A percentile compares a stretch with the other conserved stretches of the same genome.
Conservation (phyloP, 2,888 invertebrate genomes). For the Tachina lurida region DNA sequence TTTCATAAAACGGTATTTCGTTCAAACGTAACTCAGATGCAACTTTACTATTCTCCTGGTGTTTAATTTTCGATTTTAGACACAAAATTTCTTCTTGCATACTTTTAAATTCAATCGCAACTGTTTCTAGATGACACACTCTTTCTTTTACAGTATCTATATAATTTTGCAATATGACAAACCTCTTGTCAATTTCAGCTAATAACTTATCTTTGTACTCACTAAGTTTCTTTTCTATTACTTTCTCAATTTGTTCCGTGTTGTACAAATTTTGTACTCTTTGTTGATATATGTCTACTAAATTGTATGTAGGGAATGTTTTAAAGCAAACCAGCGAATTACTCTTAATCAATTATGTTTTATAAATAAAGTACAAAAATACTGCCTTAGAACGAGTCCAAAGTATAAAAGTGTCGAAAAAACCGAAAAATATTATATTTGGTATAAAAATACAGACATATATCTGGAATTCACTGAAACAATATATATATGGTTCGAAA, state of each 20-base stretch:
- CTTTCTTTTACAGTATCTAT: background rate
- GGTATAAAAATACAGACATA: too few species aligned
- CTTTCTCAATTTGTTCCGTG: background rate
- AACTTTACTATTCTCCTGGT: background rate
- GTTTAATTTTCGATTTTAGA: background rate
- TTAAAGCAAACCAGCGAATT: too few species aligned
- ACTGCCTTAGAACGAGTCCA: too few species aligned
- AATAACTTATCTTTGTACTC: background rate
- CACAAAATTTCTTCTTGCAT: background rate
- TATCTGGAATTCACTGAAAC: too few species aligned
- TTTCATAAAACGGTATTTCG: background rate
- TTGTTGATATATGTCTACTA: too few species aligned
- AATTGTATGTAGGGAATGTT: too few species aligned
- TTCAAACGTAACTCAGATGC: background rate
- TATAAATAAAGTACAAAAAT: too few species aligned
- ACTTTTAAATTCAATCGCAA: background rate
- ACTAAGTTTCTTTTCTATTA: constrained; percentile 10
- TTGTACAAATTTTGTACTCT: too few species aligned
- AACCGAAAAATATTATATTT: too few species aligned
- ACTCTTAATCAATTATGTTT: too few species aligned
- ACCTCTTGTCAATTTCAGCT: background rate
- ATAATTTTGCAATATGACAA: background rate
- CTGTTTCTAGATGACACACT: background rate
- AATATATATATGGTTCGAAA: too few species aligned
- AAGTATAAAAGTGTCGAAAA: too few species aligned